A percentile compares a stretch with the other conserved stretches of the same genome.
phyloP scores from a whole-genome alignment of 2,113 vertebrate genomes.

The Lepidiolamprologus cunningtoni region DNA sequence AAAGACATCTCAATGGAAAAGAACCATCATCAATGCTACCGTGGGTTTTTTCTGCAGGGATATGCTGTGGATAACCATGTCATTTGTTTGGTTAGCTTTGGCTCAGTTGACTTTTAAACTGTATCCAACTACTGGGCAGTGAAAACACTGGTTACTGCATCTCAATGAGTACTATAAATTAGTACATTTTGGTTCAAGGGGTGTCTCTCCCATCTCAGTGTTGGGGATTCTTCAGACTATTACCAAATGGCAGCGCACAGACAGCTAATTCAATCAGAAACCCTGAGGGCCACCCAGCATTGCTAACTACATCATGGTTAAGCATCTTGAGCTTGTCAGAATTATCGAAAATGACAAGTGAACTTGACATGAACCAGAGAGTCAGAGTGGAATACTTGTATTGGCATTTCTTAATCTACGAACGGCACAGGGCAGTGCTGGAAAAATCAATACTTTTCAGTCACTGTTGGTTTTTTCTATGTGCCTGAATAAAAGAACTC shows the following conservation, averaged over 20 bases:
- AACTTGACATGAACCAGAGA: slow-evolving; percentile 92
- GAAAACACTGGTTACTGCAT: not conserved
- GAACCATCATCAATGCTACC: not conserved
- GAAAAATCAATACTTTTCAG: slow-evolving; percentile 93
- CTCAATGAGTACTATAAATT: not conserved
- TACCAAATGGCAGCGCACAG: slow-evolving; percentile 58
- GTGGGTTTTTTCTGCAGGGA: not conserved
- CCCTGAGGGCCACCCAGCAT: slow-evolving; percentile 46
- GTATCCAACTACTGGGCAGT: not conserved
- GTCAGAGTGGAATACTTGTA: slow-evolving; percentile 88
- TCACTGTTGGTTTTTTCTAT: slow-evolving; percentile 76
- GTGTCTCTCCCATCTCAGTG: not conserved
- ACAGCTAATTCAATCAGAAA: slow-evolving; percentile 67
- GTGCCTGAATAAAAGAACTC: slow-evolving; percentile 42
- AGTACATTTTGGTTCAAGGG: not conserved
- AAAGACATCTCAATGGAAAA: not conserved
- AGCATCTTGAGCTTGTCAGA: slow-evolving; percentile 84
- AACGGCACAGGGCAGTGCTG: slow-evolving; percentile 80
- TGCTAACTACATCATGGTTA: slow-evolving; percentile 83
- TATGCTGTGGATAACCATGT: not conserved
- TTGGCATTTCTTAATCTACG: slow-evolving; percentile 97
- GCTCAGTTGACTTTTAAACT: not conserved
- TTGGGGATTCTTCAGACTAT: slow-evolving; percentile 52
- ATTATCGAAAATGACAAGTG: slow-evolving; percentile 98
- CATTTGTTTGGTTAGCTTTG: rapidly evolving